A percentile compares a stretch with the other conserved stretches of the same genome.
Conservation (phyloP, 2,113 vertebrate species). For the Rallus limicola region DNA sequence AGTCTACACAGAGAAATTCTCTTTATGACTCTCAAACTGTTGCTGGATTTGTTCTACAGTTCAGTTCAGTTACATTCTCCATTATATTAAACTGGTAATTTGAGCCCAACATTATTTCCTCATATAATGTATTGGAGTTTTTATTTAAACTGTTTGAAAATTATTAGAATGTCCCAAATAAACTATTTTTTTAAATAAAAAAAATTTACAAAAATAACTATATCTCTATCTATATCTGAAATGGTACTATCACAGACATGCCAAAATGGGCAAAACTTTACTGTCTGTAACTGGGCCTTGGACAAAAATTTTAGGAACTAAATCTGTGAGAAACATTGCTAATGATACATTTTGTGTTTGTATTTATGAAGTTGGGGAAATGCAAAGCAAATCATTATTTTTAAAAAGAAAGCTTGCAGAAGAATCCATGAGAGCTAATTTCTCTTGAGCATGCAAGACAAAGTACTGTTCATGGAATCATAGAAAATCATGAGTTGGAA, state of each 20-base stretch:
- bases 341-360: neutral
- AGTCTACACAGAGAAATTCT: neutral
- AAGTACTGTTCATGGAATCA: neutral
- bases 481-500: too few species aligned
- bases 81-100: neutral
- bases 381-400: neutral
- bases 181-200: neutral
- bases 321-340: neutral
- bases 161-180: neutral
- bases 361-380: neutral
- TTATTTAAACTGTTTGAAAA: slow-evolving; percentile 40
- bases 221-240: neutral
- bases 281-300: neutral
- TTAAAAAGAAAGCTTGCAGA: neutral
- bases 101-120: neutral
- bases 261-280: neutral
- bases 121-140: neutral
- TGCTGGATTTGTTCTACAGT: neutral
- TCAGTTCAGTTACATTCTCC: neutral
- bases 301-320: neutral
- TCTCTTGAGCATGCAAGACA: neutral
- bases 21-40: neutral
- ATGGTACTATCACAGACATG: neutral
- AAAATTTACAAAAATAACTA: neutral
- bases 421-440: neutral